Conservation (phyloP, 2,113 vertebrate genomes). For the Megaceryle maxima region DNA sequence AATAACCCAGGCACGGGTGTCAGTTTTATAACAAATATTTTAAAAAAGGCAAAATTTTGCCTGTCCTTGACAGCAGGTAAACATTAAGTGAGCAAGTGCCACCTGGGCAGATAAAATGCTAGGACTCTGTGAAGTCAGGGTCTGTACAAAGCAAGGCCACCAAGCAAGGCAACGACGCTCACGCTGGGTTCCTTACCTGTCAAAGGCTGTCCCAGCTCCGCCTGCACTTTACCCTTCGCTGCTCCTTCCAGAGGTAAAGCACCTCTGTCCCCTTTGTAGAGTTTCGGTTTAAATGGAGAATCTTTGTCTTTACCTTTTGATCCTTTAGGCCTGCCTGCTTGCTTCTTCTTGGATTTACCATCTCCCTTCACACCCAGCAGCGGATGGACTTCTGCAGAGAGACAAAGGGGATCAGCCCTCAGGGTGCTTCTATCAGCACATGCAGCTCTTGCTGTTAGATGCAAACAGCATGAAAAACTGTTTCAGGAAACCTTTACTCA, state of each 20-base stretch:
- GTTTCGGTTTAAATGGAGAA: conserved; percentile 97
- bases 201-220: conserved; percentile 89
- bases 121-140: background rate
- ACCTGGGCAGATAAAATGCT: background rate
- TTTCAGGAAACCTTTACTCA: background rate
- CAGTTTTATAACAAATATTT: background rate
- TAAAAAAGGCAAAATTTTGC: background rate
- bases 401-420: background rate
- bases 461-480: background rate
- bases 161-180: conserved; percentile 73
- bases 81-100: background rate
- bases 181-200: conserved; percentile 87
- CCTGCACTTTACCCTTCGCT: conserved; percentile 91
- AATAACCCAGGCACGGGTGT: rapidly evolving
- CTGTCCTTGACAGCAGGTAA: conserved; percentile 45
- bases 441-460: background rate
- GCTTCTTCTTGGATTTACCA: conserved; percentile 99
- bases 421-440: background rate
- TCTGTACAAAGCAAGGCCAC: conserved; percentile 75
- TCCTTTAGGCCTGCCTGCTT: conserved; percentile 97
- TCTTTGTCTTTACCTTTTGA: conserved; percentile 99
- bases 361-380: conserved; percentile 98
- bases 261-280: conserved; percentile 94
- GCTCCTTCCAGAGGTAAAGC: conserved; percentile 89
- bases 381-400: conserved; percentile 91